phyloP scores from a whole-genome alignment of 2,797 vertebrate genomes.

The Anguilla pacifica region DNA sequence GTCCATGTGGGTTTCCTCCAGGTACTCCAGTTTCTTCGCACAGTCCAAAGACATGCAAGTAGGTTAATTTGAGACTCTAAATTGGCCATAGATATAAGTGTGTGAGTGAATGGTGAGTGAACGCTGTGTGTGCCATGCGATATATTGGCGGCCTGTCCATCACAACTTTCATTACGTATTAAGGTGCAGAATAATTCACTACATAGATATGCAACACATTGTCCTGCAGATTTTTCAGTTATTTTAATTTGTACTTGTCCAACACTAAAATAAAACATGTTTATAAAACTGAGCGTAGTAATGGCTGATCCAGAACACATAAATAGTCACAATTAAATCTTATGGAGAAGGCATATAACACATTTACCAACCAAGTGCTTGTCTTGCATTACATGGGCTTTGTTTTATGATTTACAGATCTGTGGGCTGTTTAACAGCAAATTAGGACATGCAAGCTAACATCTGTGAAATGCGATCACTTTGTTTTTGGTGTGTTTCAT shows the following conservation, averaged over 20 bases:
- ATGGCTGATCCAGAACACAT: not conserved
- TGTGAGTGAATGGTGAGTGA: too few relatives aligned
- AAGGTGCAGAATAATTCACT: too few relatives aligned
- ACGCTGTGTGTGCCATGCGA: too few relatives aligned
- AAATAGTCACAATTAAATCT: not conserved
- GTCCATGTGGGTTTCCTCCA: too few relatives aligned
- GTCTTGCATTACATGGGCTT: not conserved
- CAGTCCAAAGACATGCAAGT: too few relatives aligned
- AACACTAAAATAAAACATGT: not conserved
- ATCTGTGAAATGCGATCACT: not conserved
- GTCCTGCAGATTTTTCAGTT: not conserved
- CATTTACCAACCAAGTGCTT: not conserved
- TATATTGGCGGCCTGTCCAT: not conserved
- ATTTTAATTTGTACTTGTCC: not conserved
- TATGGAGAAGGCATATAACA: not conserved
- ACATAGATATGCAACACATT: too few relatives aligned
- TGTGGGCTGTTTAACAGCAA: not conserved
- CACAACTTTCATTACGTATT: not conserved
- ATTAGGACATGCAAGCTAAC: not conserved
- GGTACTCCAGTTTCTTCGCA: too few relatives aligned
- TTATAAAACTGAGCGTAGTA: not conserved
- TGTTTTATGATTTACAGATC: not conserved
- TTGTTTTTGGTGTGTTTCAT: not conserved
- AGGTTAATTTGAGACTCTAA: too few relatives aligned
- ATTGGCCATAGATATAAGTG: too few relatives aligned